Base-by-base conservation (phyloP, 2,797 vertebrate genomes). In the Rhabdomys pumilio region DNA sequence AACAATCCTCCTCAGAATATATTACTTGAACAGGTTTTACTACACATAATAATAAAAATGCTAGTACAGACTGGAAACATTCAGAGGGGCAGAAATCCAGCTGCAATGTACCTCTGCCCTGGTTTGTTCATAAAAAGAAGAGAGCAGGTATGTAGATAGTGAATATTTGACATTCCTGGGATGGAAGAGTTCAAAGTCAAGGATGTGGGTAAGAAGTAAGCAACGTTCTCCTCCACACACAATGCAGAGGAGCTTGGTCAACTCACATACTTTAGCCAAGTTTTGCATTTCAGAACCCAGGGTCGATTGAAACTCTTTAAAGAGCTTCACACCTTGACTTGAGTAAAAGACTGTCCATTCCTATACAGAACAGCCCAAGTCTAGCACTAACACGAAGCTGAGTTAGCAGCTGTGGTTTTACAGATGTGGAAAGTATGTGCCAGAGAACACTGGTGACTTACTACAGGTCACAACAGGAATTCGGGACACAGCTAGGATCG, bases 251-350 rank as follows among this genome's bases (percentile, higher is more conserved):
- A 90, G 22, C 81, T 82, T 91, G n/a, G 57, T 59, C 63, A 95
- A 93, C 93, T 69, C 80, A 76, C 9, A 11, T 47, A 89, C 17
- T 95, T 93, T 88, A 76, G 11, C 34, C 83, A 59, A 82, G 53
- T 89, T 93, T 93, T 59, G 93, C 47, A 67, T 80, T 93, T 95
- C 82, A 90, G 92, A 91, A 76, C 82, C 53, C 57, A 65, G 75
- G 29, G 73, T 85, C 41, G 55, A 88, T 63, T 65, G 22, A 3
- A 53, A 89, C 38, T 84, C 34, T 47, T 96, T 79, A 91, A 92
- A n/a, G 55, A 11, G 34, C 73, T 72, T 88, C 50, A 59, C 26
- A 17, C 55, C 72, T 86, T 82, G n/a, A 53, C 26, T 73, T 20
- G 15, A 55, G 47, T 65, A 41, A 94, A 93, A 93, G 44, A 76